Evolutionary conservation across 2,113 vertebrate species (phyloP).

Genomic region (Jacana jacana): DNA sequence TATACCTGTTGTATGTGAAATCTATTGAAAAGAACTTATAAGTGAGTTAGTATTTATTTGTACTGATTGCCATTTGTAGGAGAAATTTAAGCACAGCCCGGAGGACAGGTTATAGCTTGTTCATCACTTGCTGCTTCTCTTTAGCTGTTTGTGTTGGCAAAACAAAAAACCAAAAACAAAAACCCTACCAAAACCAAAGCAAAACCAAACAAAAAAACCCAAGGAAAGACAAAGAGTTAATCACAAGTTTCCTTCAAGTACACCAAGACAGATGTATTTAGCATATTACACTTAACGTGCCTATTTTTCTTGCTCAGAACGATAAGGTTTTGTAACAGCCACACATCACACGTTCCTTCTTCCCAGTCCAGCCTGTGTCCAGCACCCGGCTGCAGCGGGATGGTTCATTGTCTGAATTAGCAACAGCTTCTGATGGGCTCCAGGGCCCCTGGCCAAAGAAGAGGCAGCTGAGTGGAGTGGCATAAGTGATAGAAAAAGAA

Average conservation of each 20-base stretch:
- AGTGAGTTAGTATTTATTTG: not conserved
- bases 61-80: not conserved
- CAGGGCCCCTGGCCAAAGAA: accelerated
- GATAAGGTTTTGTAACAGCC: not conserved
- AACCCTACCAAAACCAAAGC: too few relatives aligned
- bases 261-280: not conserved
- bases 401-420: accelerated
- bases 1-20: not conserved
- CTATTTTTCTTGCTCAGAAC: not conserved
- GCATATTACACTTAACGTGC: not conserved
- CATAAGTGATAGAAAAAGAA: not conserved
- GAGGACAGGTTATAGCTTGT: not conserved
- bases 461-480: not conserved
- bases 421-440: not conserved
- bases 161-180: too few relatives aligned
- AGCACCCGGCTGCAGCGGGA: not conserved
- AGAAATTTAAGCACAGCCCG: not conserved
- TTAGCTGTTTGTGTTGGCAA: not conserved
- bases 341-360: too few relatives aligned
- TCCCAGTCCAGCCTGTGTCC: not conserved
- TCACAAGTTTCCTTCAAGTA: not conserved
- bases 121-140: not conserved
- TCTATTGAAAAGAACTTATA: not conserved
- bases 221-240: not conserved
- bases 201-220: too few relatives aligned